Evolutionary conservation across 1,140 invertebrate species (phyloP), one percentile per base, ranked within the genome.

Genomic region (Tetramorium parvispinum): DNA sequence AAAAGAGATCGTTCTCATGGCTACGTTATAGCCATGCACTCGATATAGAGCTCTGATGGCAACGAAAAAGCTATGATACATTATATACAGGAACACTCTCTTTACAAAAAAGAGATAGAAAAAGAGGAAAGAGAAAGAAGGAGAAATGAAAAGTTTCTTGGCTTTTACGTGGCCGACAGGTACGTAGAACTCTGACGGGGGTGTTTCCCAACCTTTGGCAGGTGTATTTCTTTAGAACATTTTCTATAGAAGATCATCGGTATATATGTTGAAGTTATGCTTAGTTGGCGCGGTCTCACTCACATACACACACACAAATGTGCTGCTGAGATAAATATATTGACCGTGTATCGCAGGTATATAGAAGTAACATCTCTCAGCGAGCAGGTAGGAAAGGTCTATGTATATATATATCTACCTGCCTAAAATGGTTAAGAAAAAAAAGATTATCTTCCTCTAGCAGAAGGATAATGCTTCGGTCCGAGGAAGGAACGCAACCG

Each of bases 201-300:
- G 91, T 92, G 89, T 91, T 91, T 18, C 79, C 71, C 55, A 63
- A 49, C 43, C 79, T n/a, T n/a, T 86, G 82, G 86, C 91, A 92
- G 91, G 91, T 92, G 91, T 87, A 90, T 90, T 87, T 88, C 71
- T 61, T 59, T 68, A 66, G 83, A 82, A 87, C 65, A 76, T 86
- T 87, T 89, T 82, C 79, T 86, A 79, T 83, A 73, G 83, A 16
- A 65, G 46, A 24, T 13, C 53, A 32, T 40, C 85, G 55, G 78
- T 65, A 63, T 65, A 63, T 83, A 11, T 18, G 68, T 57, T 61
- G 53, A 61, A 71, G 32, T 32, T 32, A 46, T 51, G 49, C 71
- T 57, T 87, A 61, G 53, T 40, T 43, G n/a, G 43, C 13, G 16
- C 32, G 2, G 7, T 0, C 13, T 6, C 53, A 16, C 27, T 37